phyloP scores from a whole-genome alignment of 2,113 vertebrate species.

The Callorhinus ursinus region DNA sequence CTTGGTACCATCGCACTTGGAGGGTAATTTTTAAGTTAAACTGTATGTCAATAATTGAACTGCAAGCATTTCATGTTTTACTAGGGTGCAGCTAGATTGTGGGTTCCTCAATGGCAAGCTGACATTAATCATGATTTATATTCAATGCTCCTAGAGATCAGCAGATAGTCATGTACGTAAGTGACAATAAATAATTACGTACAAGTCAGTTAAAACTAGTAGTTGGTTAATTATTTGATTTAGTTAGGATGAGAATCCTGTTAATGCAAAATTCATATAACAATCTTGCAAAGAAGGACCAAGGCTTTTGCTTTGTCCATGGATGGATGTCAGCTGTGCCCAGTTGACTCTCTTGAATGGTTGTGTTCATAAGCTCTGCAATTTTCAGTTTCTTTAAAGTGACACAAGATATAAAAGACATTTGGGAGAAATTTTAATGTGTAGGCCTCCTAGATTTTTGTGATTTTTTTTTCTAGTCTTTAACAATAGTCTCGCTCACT shows the following conservation, averaged over 20 bases:
- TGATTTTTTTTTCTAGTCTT: neutral
- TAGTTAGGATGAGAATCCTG: neutral
- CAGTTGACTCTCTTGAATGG: neutral
- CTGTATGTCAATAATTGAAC: neutral
- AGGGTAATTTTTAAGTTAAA: neutral
- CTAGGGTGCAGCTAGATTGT: neutral
- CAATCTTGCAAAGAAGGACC: neutral
- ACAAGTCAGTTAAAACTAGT: neutral
- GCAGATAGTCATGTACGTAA: neutral
- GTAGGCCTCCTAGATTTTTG: neutral
- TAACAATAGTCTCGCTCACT: neutral
- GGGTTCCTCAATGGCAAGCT: neutral
- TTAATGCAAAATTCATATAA: neutral
- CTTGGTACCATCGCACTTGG: neutral
- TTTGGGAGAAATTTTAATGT: neutral
- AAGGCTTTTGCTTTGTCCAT: neutral
- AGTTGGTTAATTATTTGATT: neutral
- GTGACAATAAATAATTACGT: neutral
- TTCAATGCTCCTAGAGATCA: neutral
- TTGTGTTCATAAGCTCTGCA: neutral
- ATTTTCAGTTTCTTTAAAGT: constrained; percentile 17
- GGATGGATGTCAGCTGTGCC: neutral
- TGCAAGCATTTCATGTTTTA: neutral
- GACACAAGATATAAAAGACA: neutral
- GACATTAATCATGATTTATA: neutral